Evolutionary conservation across 2,113 vertebrate species (phyloP).

Genomic region (Proterorhinus semilunaris): DNA sequence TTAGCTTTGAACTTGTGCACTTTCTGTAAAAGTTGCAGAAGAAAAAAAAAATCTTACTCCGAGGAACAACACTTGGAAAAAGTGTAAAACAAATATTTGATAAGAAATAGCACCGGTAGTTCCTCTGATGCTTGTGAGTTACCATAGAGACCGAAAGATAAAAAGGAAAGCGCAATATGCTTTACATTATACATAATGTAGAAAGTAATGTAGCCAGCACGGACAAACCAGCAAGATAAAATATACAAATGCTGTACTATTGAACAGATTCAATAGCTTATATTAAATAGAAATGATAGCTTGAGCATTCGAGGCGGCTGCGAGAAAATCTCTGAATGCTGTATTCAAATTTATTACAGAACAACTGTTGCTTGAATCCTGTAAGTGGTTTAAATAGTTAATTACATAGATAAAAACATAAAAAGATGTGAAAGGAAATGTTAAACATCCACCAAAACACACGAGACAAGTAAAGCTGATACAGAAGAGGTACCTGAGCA

Average conservation of each 20-base stretch:
- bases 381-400: slow-evolving; percentile 2
- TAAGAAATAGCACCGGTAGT: not conserved
- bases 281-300: not conserved
- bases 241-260: not conserved
- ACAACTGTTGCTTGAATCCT: not conserved
- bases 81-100: not conserved
- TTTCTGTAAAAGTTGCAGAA: not conserved
- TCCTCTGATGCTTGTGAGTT: not conserved
- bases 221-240: not conserved
- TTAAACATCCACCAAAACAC: slow-evolving; percentile 4
- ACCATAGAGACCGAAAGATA: not conserved
- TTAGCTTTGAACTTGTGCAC: slow-evolving; percentile 3
- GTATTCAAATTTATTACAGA: not conserved
- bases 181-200: not conserved
- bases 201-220: not conserved
- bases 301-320: not conserved
- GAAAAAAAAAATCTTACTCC: not conserved
- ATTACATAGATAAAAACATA: not conserved
- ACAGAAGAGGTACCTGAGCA: slow-evolving; percentile 3
- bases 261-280: not conserved
- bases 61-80: not conserved
- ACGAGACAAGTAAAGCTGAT: not conserved
- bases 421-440: not conserved
- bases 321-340: not conserved
- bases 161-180: not conserved